Conservation (phyloP, 1,140 invertebrate genomes). For the Argopecten irradians region DNA sequence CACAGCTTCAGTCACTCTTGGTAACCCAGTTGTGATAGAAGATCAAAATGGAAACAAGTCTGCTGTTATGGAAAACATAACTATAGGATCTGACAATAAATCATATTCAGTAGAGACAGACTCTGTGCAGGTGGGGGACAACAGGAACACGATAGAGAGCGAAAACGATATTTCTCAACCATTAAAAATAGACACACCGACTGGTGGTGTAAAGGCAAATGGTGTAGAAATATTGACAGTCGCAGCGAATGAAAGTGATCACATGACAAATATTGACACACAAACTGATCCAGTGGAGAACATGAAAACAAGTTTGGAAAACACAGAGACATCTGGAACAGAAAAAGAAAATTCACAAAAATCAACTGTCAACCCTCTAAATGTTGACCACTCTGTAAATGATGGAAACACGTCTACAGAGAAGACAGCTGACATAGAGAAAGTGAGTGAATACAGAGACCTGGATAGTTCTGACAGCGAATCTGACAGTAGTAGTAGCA, state of each 20-base stretch:
- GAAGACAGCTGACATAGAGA: neutral
- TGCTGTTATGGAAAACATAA: neutral
- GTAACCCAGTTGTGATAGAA: neutral
- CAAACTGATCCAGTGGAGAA: neutral
- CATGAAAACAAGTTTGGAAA: neutral
- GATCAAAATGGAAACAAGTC: neutral
- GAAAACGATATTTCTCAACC: neutral
- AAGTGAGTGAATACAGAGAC: neutral
- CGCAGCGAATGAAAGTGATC: neutral
- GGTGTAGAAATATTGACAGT: neutral
- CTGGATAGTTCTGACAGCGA: neutral
- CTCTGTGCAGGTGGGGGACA: neutral
- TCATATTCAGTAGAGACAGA: neutral
- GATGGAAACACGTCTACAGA: neutral
- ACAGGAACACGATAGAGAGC: neutral
- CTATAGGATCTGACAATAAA: neutral
- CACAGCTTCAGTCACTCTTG: neutral
- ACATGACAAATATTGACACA: no score
- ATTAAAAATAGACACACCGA: neutral
- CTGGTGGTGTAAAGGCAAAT: no score
- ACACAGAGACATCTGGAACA: neutral
- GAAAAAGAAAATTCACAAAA: neutral
- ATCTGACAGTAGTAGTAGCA: conserved; percentile 3
- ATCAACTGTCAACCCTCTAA: neutral
- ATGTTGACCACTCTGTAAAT: neutral